Percentiles rank a stretch among this genome's conserved stretches.
phyloP scores from a whole-genome alignment of 2,797 vertebrate genomes.

The Clarias laeviceps region DNA sequence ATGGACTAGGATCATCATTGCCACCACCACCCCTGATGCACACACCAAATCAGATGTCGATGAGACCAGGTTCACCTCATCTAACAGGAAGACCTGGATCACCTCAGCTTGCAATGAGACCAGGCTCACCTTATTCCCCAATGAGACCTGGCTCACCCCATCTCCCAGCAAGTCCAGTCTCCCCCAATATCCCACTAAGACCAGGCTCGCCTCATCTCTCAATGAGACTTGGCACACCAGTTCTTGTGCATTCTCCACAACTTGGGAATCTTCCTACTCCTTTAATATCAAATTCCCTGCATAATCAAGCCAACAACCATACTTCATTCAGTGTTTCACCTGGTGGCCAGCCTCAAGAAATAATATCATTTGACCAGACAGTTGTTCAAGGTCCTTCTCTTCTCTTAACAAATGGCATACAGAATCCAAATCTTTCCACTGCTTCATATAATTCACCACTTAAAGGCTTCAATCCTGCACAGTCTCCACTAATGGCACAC shows the following conservation, averaged over 20 bases:
- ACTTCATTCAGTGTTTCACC: slow-evolving; percentile 59
- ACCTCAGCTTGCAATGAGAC: slow-evolving; percentile 44
- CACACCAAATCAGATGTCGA: slow-evolving; percentile 52
- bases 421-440: slow-evolving; percentile 62
- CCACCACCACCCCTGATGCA: slow-evolving; percentile 58
- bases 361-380: slow-evolving; percentile 65
- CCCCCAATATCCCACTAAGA: slow-evolving; percentile 62
- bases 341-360: slow-evolving; percentile 57
- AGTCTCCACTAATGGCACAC: slow-evolving; percentile 49
- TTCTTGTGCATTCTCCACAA: slow-evolving; percentile 63
- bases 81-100: slow-evolving; percentile 27
- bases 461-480: slow-evolving; percentile 43
- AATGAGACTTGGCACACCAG: slow-evolving; percentile 66
- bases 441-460: slow-evolving; percentile 55
- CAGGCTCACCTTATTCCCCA: slow-evolving; percentile 29
- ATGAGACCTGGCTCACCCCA: slow-evolving; percentile 65
- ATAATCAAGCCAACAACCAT: slow-evolving; percentile 61
- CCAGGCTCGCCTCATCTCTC: slow-evolving; percentile 57
- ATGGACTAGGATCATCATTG: slow-evolving; percentile 54
- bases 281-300: slow-evolving; percentile 68
- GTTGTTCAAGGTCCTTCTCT: slow-evolving; percentile 65
- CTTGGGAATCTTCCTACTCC: slow-evolving; percentile 66
- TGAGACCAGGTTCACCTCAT: slow-evolving; percentile 41
- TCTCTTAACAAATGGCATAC: slow-evolving; percentile 64
- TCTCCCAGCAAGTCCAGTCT: slow-evolving; percentile 53